Conservation (phyloP, 2,113 vertebrate species). For the Neodon shergylaensis region DNA sequence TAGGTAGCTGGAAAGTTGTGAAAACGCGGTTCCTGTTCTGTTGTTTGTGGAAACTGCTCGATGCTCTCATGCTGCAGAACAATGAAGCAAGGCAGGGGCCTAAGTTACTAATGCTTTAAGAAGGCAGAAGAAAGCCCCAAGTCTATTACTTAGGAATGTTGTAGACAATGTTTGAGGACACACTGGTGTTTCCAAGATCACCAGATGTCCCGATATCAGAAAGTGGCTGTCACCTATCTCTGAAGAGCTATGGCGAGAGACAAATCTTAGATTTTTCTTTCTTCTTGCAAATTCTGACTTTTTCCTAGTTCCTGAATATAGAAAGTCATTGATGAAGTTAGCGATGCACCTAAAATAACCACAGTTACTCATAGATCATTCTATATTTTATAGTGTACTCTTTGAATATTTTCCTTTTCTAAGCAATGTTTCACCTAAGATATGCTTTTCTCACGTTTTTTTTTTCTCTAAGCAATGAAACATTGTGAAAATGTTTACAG, state of each 20-base stretch:
- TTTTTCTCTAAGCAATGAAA: constrained; percentile 22
- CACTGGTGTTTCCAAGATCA: background rate
- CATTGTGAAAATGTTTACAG: constrained; percentile 16
- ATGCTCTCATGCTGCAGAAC: background rate
- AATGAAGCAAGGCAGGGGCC: background rate
- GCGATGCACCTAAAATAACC: background rate
- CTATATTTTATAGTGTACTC: constrained; percentile 26
- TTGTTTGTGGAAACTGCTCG: constrained; percentile 34
- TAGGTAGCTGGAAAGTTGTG: constrained; percentile 24
- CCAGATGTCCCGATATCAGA: background rate
- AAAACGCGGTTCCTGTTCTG: constrained; percentile 19
- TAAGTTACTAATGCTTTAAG: background rate
- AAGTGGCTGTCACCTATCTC: background rate
- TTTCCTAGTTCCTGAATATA: constrained; percentile 26
- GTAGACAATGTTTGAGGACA: background rate
- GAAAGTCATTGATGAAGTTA: constrained; percentile 8
- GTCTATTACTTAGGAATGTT: background rate
- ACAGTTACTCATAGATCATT: background rate
- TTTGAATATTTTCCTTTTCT: background rate
- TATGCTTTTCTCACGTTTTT: background rate
- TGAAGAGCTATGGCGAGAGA: constrained; percentile 28
- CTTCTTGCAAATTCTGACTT: background rate
- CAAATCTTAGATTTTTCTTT: background rate
- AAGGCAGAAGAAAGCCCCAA: background rate
- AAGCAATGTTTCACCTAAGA: constrained; percentile 7